These are phyloP conservation scores for Drosophila athabasca DNA, from an alignment of 1,140 invertebrate genomes.

Conservation along the genomic window DNA sequence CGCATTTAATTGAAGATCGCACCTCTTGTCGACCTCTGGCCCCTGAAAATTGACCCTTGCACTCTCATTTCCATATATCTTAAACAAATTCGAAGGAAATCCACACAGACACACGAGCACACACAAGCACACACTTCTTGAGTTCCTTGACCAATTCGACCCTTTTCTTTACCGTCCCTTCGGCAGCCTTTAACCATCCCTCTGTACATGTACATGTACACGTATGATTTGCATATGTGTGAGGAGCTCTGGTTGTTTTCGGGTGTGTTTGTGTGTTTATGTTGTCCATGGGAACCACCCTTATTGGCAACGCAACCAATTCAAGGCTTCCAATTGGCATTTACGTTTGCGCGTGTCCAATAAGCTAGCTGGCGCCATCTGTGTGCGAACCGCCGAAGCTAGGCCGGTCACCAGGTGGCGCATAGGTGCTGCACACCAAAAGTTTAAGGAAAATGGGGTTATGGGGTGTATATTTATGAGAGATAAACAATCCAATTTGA, in stretches of 20 bases:
- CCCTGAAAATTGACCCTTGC: slow-evolving; percentile 7
- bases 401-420: slow-evolving; percentile 53
- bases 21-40: slow-evolving; percentile 1
- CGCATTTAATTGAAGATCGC: neutral
- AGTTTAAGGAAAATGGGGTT: too few species aligned
- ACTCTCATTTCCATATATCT: slow-evolving; percentile 14
- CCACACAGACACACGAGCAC: slow-evolving; percentile 9
- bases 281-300: slow-evolving; percentile 61
- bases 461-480: too few species aligned
- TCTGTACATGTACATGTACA: slow-evolving; percentile 6
- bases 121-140: neutral
- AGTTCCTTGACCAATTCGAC: slow-evolving; percentile 42
- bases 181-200: neutral
- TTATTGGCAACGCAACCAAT: slow-evolving; percentile 36
- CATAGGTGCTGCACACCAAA: slow-evolving; percentile 6
- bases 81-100: slow-evolving; percentile 3
- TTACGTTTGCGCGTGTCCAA: slow-evolving; percentile 77
- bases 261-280: neutral
- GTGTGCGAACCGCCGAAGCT: slow-evolving; percentile 33
- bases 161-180: neutral
- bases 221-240: slow-evolving; percentile 17
- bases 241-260: neutral
- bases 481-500: slow-evolving; percentile 2
- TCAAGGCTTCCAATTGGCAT: slow-evolving; percentile 74
- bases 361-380: slow-evolving; percentile 67